Evolutionary conservation across 2,797 vertebrate genomes (phyloP).

Genomic region (Anas capensis): DNA sequence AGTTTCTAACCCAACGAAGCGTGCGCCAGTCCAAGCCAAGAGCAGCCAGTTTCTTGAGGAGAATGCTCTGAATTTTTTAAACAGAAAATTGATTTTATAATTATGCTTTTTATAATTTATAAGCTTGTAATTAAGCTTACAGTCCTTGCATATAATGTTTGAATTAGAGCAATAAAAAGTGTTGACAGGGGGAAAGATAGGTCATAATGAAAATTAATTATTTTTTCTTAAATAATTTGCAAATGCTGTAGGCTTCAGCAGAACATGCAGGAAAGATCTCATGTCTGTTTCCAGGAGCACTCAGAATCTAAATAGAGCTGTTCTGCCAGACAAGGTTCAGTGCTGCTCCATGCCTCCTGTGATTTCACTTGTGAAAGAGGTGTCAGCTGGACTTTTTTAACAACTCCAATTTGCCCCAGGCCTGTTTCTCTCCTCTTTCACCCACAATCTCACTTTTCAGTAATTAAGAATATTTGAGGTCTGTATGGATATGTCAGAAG

Average conservation of each 20-base stretch:
- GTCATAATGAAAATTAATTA: conserved; percentile 9
- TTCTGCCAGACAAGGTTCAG: background rate
- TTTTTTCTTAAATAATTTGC: background rate
- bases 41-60: no score
- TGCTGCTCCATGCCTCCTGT: background rate
- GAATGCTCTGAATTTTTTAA: conserved; percentile 7
- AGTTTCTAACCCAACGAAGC: no score
- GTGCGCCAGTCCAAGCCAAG: no score
- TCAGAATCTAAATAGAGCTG: background rate
- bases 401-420: background rate
- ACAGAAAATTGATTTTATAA: background rate
- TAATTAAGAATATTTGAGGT: background rate
- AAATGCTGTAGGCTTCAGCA: background rate
- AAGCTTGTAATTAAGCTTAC: background rate
- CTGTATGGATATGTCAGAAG: background rate
- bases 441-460: background rate
- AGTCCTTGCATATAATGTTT: background rate
- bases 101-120: no score
- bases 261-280: background rate
- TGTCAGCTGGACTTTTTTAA: background rate
- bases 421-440: background rate
- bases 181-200: background rate
- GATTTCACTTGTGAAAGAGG: background rate
- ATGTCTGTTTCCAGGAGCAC: background rate
- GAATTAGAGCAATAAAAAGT: background rate